A percentile compares a stretch with the other conserved stretches of the same genome.
Evolutionary conservation across 2,113 vertebrate genomes (phyloP).

Genomic region (Sorex araneus): DNA sequence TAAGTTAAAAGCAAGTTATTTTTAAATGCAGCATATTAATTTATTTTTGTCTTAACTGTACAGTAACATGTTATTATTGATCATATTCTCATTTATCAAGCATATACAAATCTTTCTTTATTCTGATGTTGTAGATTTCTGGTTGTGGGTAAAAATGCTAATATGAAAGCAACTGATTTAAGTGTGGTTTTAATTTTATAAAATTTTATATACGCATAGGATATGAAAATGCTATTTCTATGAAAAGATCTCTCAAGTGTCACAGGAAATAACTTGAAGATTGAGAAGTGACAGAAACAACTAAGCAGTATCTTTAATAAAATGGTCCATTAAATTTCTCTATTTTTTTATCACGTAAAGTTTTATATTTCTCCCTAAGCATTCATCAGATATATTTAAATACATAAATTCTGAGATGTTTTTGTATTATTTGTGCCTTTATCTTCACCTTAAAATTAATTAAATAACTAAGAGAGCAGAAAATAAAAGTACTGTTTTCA

Average conservation of each 20-base stretch:
- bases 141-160: background rate
- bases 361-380: background rate
- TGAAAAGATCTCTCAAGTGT: background rate
- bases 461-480: background rate
- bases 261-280: background rate
- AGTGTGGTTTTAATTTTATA: background rate
- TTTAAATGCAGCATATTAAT: background rate
- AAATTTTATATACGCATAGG: no score
- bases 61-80: background rate
- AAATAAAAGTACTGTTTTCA: background rate
- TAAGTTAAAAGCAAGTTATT: background rate
- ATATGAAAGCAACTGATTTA: accelerated
- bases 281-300: background rate
- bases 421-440: background rate
- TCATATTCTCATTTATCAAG: background rate
- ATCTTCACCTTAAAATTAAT: background rate
- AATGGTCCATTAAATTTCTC: background rate
- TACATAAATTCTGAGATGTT: background rate
- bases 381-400: background rate
- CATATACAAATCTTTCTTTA: background rate
- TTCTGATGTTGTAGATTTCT: background rate
- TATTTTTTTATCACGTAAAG: no score
- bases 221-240: background rate
- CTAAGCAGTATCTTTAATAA: background rate
- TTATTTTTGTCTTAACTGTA: background rate